phyloP scores from a whole-genome alignment of 1,140 invertebrate genomes.

The Nixonia krombeini region DNA sequence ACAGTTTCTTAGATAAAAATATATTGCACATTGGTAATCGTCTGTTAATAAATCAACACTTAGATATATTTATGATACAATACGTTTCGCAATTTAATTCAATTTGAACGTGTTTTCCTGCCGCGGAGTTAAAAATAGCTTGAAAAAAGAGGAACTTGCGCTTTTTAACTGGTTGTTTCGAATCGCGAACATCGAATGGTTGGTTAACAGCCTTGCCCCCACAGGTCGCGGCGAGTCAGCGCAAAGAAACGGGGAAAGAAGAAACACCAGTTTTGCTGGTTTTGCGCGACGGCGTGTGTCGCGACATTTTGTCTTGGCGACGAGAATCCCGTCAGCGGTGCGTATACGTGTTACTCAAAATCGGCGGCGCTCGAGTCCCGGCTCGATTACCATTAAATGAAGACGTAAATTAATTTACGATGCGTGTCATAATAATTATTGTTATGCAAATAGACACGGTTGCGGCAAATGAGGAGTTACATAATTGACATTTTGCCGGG shows the following conservation, averaged over 20 bases:
- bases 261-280: slow-evolving; percentile 50
- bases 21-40: no score
- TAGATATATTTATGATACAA: no score
- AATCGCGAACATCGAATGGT: slow-evolving; percentile 16
- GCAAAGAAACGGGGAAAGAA: slow-evolving; percentile 43
- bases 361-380: slow-evolving; percentile 8
- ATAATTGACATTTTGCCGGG: no score
- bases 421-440: neutral
- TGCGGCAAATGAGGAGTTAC: no score
- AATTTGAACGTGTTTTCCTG: no score
- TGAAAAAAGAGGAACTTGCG: no score
- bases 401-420: no score
- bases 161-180: neutral
- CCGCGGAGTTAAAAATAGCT: no score
- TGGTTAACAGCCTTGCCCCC: slow-evolving; percentile 36
- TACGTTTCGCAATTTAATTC: no score
- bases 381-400: slow-evolving; percentile 13
- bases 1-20: no score
- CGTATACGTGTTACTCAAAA: slow-evolving; percentile 20
- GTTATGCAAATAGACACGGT: neutral
- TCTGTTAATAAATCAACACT: no score
- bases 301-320: slow-evolving; percentile 40
- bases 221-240: slow-evolving; percentile 37
- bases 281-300: slow-evolving; percentile 41
- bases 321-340: slow-evolving; percentile 23